Conservation (phyloP, 2,113 vertebrate genomes). For the Tachysurus fulvidraco region DNA sequence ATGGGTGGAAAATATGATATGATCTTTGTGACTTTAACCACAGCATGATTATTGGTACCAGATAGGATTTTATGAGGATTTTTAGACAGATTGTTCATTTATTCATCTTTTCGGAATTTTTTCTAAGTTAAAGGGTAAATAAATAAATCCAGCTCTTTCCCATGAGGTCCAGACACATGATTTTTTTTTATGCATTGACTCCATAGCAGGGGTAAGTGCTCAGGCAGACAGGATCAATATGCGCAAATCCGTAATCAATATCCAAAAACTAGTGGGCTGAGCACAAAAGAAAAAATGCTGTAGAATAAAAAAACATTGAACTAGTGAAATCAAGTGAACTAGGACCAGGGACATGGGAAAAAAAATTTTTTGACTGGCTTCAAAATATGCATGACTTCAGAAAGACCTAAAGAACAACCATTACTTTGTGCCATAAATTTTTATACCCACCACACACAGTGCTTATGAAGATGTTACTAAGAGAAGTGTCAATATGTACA, state of each 20-base stretch:
- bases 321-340: neutral
- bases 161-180: neutral
- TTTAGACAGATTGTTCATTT: too few species aligned
- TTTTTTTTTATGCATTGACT: neutral
- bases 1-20: neutral
- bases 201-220: neutral
- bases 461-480: neutral
- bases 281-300: neutral
- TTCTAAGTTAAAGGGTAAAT: too few species aligned
- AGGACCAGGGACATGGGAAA: neutral
- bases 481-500: neutral
- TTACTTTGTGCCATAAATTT: neutral
- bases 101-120: too few species aligned
- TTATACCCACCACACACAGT: too few species aligned
- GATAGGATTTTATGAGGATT: too few species aligned
- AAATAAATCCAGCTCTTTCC: neutral
- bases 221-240: neutral
- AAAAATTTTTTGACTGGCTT: neutral
- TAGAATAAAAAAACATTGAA: neutral
- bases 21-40: neutral
- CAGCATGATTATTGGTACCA: neutral
- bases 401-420: neutral
- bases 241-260: neutral
- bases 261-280: neutral
- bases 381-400: neutral